A percentile compares a stretch with the other conserved stretches of the same genome.
Conservation (phyloP, 2,888 invertebrate genomes). For the Diarsia mendica region DNA sequence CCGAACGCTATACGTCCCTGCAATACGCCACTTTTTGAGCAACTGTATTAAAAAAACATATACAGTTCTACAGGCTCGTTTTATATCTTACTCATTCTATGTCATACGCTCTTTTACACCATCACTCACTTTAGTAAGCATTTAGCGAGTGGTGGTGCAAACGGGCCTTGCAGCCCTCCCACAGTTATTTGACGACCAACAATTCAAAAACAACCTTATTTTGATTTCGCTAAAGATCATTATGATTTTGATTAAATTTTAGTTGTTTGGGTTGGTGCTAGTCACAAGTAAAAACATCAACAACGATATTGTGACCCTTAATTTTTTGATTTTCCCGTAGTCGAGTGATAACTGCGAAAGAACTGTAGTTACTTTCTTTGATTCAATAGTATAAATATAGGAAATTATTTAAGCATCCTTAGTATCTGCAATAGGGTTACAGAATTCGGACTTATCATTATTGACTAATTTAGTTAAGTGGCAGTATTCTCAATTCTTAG, state of each 20-base stretch:
- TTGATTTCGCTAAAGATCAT: background rate
- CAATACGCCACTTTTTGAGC: too few species aligned
- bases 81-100: background rate
- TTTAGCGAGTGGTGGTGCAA: background rate
- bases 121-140: background rate
- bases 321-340: background rate
- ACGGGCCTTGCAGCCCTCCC: background rate
- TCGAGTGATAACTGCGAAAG: background rate
- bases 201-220: background rate
- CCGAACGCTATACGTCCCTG: too few species aligned
- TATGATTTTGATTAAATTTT: background rate
- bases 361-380: background rate
- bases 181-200: background rate
- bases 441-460: constrained; percentile 5
- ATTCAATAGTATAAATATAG: background rate
- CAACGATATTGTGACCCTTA: background rate
- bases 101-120: background rate
- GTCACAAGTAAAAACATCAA: too few species aligned
- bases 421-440: constrained; percentile 15
- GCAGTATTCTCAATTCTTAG: constrained; percentile 24
- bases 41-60: too few species aligned
- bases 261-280: too few species aligned
- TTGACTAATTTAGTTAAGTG: constrained; percentile 32
- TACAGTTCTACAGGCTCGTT: too few species aligned
- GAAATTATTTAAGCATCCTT: background rate